A percentile compares a stretch with the other conserved stretches of the same genome.
Evolutionary conservation across 2,797 vertebrate species (phyloP).

Genomic region (Arctocebus calabarensis): DNA sequence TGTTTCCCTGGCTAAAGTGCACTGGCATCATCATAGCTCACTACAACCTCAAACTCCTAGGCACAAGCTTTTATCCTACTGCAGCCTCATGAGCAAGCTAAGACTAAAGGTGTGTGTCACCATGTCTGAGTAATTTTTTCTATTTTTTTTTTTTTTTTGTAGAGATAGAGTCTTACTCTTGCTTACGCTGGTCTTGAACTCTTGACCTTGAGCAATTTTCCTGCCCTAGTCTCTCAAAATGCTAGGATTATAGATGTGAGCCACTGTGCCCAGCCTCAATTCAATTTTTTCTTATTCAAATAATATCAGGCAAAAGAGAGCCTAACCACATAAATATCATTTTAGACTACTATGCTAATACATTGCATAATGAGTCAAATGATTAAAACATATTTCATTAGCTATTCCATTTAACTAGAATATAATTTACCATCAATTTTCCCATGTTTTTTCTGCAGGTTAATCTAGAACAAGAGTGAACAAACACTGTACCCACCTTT

Average conservation of each 20-base stretch:
- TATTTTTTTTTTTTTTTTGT: neutral
- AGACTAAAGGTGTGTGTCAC: neutral
- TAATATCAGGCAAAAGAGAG: neutral
- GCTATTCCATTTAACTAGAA: neutral
- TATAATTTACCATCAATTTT: neutral
- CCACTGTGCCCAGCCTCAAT: neutral
- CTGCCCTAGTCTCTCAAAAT: neutral
- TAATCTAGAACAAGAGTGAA: neutral
- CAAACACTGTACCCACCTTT: neutral
- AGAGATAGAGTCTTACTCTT: neutral
- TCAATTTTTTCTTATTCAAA: slow-evolving; percentile 27
- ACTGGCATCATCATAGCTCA: neutral
- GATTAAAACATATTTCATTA: neutral
- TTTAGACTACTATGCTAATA: neutral
- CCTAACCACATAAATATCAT: neutral
- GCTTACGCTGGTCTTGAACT: neutral
- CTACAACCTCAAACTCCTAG: neutral
- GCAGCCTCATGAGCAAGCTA: neutral
- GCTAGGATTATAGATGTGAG: neutral
- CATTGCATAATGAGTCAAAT: neutral
- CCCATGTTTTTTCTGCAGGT: neutral
- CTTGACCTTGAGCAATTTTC: neutral
- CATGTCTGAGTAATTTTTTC: neutral
- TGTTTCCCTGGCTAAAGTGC: neutral
- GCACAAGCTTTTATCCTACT: neutral